Base-by-base conservation (phyloP, 2,888 invertebrate species). In the Erynnis tages region DNA sequence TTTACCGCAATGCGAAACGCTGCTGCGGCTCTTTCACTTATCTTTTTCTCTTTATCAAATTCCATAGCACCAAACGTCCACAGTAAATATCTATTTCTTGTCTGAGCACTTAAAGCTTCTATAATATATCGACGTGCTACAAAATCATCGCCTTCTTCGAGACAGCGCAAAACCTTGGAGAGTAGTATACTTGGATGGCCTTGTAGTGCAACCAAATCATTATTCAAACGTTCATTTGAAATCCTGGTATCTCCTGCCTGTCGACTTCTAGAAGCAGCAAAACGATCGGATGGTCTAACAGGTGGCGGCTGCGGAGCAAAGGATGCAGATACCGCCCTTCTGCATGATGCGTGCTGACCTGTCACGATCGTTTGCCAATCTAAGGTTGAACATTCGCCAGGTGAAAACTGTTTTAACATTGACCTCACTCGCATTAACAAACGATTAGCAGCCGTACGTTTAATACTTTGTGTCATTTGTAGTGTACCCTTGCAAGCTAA, bases 311-410 rank as follows among this genome's bases (percentile, higher is more conserved):
- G 83, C 0, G 89, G 86, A 47, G 75, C 78, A 66, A 89, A 89
- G 0, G 89, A 88, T 32, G 83, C 71, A 8, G 80, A 76, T 1
- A 89, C 86, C 7, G 88, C 87, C 8, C 79, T 77, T 53, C 86
- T 73, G 48, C 76, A 62, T 4, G 87, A 79, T 21, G 79, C 72
- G 55, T 89, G 88, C 61, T 89, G 89, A 6, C 74, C 65, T 19
- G 83, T 80, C 6, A 88, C 79, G 13, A 67, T 79, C 50, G 88
- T 83, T 58, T 87, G 82, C 75, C 78, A 86, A 29, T 82, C 79
- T 19, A 82, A 54, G 10, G 66, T 58, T 1, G 81, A 75, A 61
- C 76, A 77, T 5, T 78, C 69, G 0, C 73, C 78, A 2, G 83
- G 79, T 1, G 78, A 56, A 62, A 86, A 89, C 54, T 79, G 80